Conservation (phyloP, 1,140 invertebrate species). For the Whitmania pigra region DNA sequence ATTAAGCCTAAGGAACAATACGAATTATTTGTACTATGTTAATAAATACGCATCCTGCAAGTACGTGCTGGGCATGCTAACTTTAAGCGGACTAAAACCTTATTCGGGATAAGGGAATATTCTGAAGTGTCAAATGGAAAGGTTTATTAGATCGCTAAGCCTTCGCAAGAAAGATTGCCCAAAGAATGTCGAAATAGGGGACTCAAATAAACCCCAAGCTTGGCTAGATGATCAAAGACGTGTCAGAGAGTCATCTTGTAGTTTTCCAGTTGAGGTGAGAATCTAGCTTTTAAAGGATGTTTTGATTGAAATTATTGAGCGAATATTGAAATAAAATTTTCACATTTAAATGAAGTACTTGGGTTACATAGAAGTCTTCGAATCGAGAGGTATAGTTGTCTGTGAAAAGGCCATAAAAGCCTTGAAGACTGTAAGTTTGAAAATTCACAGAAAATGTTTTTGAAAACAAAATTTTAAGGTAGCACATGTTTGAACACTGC, state of each 20-base stretch:
- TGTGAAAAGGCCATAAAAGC: conserved; percentile 95
- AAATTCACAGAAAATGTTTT: neutral
- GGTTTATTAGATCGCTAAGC: conserved; percentile 38
- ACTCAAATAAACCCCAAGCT: conserved; percentile 86
- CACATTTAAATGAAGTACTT: conserved; percentile 60
- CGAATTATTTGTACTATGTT: no score
- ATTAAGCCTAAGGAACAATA: no score
- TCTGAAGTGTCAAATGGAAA: conserved; percentile 32
- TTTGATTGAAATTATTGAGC: neutral
- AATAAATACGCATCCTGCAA: no score
- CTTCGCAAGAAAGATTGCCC: conserved; percentile 31
- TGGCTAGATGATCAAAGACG: conserved; percentile 96
- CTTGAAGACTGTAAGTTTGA: conserved; percentile 38
- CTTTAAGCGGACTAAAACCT: no score
- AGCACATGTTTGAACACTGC: no score
- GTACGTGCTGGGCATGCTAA: no score
- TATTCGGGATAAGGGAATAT: no score
- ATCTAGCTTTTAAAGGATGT: conserved; percentile 16
- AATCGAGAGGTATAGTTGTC: conserved; percentile 96
- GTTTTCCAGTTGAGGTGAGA: conserved; percentile 80
- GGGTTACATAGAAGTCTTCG: conserved; percentile 96
- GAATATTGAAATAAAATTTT: conserved; percentile 17
- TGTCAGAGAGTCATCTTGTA: conserved; percentile 84
- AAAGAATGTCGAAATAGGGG: conserved; percentile 44
- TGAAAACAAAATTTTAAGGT: no score